phyloP scores from a whole-genome alignment of 1,140 invertebrate species.

The Pseudomyrmex pallidus region DNA sequence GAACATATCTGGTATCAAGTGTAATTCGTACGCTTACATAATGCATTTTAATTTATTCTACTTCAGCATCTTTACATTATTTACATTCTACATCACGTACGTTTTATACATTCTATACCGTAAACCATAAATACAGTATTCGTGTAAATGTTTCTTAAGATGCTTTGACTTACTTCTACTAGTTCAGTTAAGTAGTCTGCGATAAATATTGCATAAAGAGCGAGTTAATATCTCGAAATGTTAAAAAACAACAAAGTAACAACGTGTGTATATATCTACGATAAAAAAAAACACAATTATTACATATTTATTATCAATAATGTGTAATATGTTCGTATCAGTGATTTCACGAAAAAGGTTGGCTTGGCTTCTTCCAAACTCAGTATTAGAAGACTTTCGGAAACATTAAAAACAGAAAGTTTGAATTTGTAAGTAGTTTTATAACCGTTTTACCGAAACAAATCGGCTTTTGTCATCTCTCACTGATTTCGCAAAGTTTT shows the following conservation, averaged over 20 bases:
- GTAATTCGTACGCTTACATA: not conserved
- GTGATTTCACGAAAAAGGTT: conserved; percentile 68
- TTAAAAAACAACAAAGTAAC: not conserved
- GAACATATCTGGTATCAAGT: not conserved
- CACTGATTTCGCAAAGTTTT: conserved; percentile 58
- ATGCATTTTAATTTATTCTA: not conserved
- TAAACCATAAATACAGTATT: not conserved
- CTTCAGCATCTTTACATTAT: not conserved
- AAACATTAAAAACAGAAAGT: conserved; percentile 45
- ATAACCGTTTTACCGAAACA: conserved; percentile 47
- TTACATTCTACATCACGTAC: not conserved
- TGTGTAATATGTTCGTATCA: not conserved
- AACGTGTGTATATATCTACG: conserved; percentile 17
- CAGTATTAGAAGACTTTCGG: conserved; percentile 80
- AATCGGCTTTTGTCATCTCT: conserved; percentile 62
- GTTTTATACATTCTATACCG: conserved; percentile 11
- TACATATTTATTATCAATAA: conserved; percentile 34
- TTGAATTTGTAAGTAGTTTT: conserved; percentile 61
- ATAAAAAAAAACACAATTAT: not conserved
- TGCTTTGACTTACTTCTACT: conserved; percentile 15
- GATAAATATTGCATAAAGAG: conserved; percentile 14
- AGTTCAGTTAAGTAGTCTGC: conserved; percentile 29
- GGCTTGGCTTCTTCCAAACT: conserved; percentile 82
- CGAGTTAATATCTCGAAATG: conserved; percentile 32
- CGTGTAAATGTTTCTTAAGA: conserved; percentile 36